These are phyloP conservation scores for Leptoclinus maculatus DNA, from an alignment of 2,797 vertebrate genomes.

Conservation along the genomic window DNA sequence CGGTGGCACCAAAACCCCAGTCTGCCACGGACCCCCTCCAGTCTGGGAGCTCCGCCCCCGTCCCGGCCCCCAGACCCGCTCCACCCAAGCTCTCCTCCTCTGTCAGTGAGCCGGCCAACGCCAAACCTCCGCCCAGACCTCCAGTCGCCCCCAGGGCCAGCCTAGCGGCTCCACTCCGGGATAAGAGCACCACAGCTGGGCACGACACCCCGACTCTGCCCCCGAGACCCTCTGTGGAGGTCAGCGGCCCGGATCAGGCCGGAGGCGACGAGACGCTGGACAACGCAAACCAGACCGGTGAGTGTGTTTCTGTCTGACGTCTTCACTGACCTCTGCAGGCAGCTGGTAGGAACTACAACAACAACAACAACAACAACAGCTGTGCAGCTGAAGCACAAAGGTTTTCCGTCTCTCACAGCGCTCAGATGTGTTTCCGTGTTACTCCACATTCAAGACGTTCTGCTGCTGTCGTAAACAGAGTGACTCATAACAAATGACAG, in stretches of 20 bases:
- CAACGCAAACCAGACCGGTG: constrained; percentile 35
- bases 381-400: no score
- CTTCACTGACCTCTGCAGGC: neutral
- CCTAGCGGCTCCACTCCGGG: constrained; percentile 44
- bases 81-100: constrained; percentile 64
- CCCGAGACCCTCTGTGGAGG: constrained; percentile 66
- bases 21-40: neutral
- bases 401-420: no score
- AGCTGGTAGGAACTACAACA: neutral
- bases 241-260: neutral
- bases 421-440: no score
- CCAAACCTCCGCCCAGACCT: constrained; percentile 78
- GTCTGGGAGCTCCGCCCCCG: constrained; percentile 13
- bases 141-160: constrained; percentile 79
- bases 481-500: neutral
- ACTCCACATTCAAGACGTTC: no score
- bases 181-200: constrained; percentile 64
- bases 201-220: constrained; percentile 57
- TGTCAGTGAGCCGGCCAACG: constrained; percentile 31
- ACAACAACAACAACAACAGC: neutral
- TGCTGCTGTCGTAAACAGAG: neutral
- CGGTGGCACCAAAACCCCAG: constrained; percentile 40
- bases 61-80: constrained; percentile 59
- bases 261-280: constrained; percentile 7
- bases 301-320: constrained; percentile 10